A percentile compares a stretch with the other conserved stretches of the same genome.
phyloP scores from a whole-genome alignment of 2,113 vertebrate species.

The Corythornis vintsioides region DNA sequence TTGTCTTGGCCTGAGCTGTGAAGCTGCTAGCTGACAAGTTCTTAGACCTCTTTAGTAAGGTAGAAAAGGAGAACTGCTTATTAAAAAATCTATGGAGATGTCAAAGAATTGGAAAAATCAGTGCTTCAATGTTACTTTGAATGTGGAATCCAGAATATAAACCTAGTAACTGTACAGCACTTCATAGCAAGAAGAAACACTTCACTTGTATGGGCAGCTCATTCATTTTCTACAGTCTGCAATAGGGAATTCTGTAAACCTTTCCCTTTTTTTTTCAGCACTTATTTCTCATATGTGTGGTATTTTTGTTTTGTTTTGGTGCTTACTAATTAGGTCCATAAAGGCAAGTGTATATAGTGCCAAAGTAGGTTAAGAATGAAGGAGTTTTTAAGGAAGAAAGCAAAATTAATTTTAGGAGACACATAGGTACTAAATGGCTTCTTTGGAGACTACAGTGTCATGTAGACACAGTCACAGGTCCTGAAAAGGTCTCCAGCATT shows the following conservation, averaged over 20 bases:
- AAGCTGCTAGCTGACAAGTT: neutral
- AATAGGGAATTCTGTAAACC: neutral
- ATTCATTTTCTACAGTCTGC: neutral
- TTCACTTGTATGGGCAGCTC: neutral
- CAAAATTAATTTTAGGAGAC: neutral
- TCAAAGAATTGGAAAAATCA: neutral
- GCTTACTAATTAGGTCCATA: neutral
- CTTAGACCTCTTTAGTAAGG: neutral
- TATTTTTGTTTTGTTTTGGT: neutral
- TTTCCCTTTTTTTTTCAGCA: neutral
- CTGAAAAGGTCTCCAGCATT: neutral
- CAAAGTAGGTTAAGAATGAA: neutral
- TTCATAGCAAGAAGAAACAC: neutral
- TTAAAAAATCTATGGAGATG: neutral
- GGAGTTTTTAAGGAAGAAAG: neutral
- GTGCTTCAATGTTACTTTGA: neutral
- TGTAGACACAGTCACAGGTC: no score
- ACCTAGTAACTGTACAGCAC: neutral
- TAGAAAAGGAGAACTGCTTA: neutral
- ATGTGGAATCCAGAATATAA: neutral
- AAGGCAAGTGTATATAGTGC: neutral
- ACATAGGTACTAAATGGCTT: neutral
- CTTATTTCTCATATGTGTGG: neutral
- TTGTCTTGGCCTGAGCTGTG: neutral
- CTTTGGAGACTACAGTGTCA: neutral